These are phyloP conservation scores for Gymnorhina tibicen DNA, from an alignment of 2,113 vertebrate species.

Conservation along the genomic window DNA sequence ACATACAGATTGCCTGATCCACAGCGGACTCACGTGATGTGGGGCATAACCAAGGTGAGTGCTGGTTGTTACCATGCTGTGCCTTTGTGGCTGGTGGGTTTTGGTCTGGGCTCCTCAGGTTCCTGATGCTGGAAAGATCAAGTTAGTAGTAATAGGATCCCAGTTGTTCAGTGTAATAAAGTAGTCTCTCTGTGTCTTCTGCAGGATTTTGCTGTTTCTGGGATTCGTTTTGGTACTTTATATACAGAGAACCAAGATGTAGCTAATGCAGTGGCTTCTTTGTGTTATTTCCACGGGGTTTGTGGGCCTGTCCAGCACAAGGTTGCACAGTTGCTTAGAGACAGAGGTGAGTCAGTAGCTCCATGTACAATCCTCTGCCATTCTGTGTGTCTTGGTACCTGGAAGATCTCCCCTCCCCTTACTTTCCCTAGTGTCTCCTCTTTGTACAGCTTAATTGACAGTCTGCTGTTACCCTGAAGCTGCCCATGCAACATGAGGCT, in stretches of 20 bases:
- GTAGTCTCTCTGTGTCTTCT: background rate
- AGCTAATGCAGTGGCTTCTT: constrained; percentile 79
- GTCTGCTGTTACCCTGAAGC: background rate
- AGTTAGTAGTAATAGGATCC: background rate
- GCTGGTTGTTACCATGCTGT: fast-evolving
- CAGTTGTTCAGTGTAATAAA: background rate
- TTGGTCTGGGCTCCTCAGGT: background rate
- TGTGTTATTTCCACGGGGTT: constrained; percentile 86
- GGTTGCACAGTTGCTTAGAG: constrained; percentile 84
- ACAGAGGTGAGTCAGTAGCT: constrained; percentile 78
- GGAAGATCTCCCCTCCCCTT: background rate
- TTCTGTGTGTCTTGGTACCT: background rate
- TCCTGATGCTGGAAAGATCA: background rate
- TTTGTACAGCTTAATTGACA: background rate
- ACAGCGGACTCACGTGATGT: constrained; percentile 93
- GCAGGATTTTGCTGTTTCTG: constrained; percentile 91
- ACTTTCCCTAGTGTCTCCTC: background rate
- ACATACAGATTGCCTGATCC: constrained; percentile 90
- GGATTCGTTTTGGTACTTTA: constrained; percentile 85
- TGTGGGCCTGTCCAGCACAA: constrained; percentile 85
- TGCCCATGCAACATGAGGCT: background rate
- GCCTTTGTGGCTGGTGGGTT: background rate
- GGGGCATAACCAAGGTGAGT: constrained; percentile 91
- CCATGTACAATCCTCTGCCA: background rate
- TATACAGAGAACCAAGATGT: constrained; percentile 88